Percentiles rank a stretch among this genome's conserved stretches.
phyloP scores from a whole-genome alignment of 2,797 vertebrate genomes.

The Pogoniulus pusillus region DNA sequence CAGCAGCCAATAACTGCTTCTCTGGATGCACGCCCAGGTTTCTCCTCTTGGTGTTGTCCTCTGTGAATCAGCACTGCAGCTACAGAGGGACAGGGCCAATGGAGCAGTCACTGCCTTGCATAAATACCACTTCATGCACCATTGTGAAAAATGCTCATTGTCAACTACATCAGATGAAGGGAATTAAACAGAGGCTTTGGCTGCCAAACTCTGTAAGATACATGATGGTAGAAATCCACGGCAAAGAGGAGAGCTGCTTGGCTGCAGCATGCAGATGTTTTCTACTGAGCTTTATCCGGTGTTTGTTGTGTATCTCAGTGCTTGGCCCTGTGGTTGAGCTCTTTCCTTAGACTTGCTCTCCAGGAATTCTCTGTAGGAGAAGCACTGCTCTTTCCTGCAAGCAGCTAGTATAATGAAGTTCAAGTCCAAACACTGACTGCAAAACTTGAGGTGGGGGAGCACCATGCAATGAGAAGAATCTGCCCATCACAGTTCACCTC shows the following conservation, averaged over 20 bases:
- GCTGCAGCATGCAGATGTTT: neutral
- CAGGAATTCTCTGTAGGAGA: neutral
- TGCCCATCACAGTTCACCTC: neutral
- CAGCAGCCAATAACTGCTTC: rapidly evolving
- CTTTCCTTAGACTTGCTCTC: neutral
- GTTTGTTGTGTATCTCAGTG: neutral
- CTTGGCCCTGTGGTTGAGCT: neutral
- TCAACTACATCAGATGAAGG: neutral
- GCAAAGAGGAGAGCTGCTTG: neutral
- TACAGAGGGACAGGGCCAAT: neutral
- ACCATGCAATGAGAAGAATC: neutral
- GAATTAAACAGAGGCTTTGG: neutral
- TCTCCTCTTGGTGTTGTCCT: neutral
- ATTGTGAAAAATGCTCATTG: neutral
- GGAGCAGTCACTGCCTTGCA: neutral
- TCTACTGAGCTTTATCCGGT: neutral
- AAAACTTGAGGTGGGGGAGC: rapidly evolving
- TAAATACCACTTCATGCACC: neutral
- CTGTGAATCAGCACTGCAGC: neutral
- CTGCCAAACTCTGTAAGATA: rapidly evolving
- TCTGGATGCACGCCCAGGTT: neutral
- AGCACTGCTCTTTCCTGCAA: neutral
- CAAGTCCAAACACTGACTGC: neutral
- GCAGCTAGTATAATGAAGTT: neutral
- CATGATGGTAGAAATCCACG: neutral